phyloP scores from a whole-genome alignment of 1,140 invertebrate species.

The Drosophila suzukii region DNA sequence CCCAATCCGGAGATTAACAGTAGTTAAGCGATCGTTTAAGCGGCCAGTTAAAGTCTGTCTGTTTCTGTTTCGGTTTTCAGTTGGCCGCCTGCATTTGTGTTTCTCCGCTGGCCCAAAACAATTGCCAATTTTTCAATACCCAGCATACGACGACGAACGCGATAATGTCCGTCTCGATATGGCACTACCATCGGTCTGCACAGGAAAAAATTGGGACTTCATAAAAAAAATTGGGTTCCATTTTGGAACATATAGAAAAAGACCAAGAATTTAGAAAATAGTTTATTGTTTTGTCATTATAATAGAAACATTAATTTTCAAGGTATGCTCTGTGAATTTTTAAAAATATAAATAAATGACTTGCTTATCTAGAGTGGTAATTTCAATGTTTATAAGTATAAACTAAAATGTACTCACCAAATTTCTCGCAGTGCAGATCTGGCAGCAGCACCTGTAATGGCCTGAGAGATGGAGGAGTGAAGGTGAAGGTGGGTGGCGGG shows the following conservation, averaged over 20 bases:
- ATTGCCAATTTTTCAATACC: conserved; percentile 76
- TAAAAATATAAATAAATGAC: no score
- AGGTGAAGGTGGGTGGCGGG: conserved; percentile 24
- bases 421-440: background rate
- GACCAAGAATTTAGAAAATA: no score
- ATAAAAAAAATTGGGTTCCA: background rate
- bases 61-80: conserved; percentile 16
- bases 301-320: no score
- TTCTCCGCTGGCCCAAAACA: conserved; percentile 23
- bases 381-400: no score
- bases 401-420: no score
- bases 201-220: background rate
- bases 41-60: conserved; percentile 49
- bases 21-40: conserved; percentile 82
- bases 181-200: conserved; percentile 21
- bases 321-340: no score
- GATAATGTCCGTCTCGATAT: conserved; percentile 68
- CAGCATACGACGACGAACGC: conserved; percentile 65
- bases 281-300: no score
- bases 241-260: no score
- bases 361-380: no score
- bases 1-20: conserved; percentile 68
- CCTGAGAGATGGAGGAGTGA: background rate
- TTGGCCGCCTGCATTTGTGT: conserved; percentile 10
- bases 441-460: conserved; percentile 42